Evolutionary conservation across 2,797 vertebrate genomes (phyloP), one percentile per base, ranked within the genome.

Genomic region (Ctenochaetus hawaiiensis): DNA sequence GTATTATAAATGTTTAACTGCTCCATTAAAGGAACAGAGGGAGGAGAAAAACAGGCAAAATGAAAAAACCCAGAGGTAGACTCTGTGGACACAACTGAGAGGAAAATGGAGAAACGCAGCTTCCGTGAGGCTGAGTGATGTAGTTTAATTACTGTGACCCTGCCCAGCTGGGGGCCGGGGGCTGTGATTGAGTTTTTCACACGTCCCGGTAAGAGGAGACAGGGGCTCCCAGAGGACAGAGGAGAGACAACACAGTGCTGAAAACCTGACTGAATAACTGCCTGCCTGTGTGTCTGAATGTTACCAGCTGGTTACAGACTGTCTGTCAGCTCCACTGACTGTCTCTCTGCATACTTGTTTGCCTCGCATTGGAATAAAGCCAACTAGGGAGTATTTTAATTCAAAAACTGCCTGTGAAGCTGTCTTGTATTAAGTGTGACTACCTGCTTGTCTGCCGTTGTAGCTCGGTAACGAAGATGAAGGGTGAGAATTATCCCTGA

Each of bases 171-270:
- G 78, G 81, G 77, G 83, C 82, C 44, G 14, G 48, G 34, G 87
- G 84, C 86, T 78, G 83, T 83, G 92, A 94, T 93, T 81, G 88
- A 85, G 82, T 85, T 93, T 89, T 92, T 94, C 90, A 93, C 93
- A 94, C 87, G 34, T 93, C 67, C 59, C 8, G 2, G 78, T 80
- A 79, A 84, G 66, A 86, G 6, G 72, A 85, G 86, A 89, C 14
- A 9, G 79, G 34, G 61, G 20, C 57, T 84, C 90, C 84, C 83
- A 64, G 66, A 81, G 82, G 91, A 93, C 84, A 69, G 60, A 68
- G 70, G 68, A 23, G 67, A 86, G 84, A 34, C 30, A 79, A 87
- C 77, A 78, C 20, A 79, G 64, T 64, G 62, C 72, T 87, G 89
- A 83, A 84, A 85, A 82, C 89, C 84, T 82, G 81, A 75, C 73